A percentile compares a stretch with the other conserved stretches of the same genome.
phyloP scores from a whole-genome alignment of 64 coral and sea anemone genomes.

The Acropora yongei region DNA sequence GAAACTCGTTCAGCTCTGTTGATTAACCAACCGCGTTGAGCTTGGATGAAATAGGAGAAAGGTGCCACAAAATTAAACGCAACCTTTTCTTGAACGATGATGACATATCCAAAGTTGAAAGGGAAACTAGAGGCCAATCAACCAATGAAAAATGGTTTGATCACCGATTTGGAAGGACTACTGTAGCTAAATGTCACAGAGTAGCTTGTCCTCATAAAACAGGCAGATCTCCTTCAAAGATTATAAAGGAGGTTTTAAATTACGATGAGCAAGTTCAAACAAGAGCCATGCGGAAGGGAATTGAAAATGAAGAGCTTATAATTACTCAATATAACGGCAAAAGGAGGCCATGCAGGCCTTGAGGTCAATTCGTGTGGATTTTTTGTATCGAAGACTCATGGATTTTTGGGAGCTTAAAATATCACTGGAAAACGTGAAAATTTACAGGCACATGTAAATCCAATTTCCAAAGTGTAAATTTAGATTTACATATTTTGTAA shows the following conservation, averaged over 20 bases:
- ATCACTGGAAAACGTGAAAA: background rate
- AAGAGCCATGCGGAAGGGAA: slow-evolving; percentile 57
- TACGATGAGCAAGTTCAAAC: slow-evolving; percentile 43
- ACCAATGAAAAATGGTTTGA: slow-evolving; percentile 75
- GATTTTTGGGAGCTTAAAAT: slow-evolving; percentile 35
- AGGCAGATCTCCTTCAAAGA: slow-evolving; percentile 65
- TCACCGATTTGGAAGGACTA: slow-evolving; percentile 61
- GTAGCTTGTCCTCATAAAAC: slow-evolving; percentile 64
- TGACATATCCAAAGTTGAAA: slow-evolving; percentile 60
- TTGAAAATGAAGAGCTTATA: slow-evolving; percentile 37
- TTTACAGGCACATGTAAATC: too few relatives aligned
- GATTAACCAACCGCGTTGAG: slow-evolving; percentile 49
- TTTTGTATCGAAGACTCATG: slow-evolving; percentile 13
- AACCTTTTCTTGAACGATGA: slow-evolving; percentile 55
- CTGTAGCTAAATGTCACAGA: slow-evolving; percentile 78
- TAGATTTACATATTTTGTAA: too few relatives aligned
- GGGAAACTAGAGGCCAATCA: slow-evolving; percentile 73
- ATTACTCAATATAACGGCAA: slow-evolving; percentile 13
- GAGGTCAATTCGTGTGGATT: background rate
- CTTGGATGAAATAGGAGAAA: slow-evolving; percentile 73
- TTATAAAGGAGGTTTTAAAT: slow-evolving; percentile 71
- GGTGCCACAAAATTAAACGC: slow-evolving; percentile 53
- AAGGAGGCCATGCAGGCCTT: slow-evolving; percentile 19
- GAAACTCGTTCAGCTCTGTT: background rate
- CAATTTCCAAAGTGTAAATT: too few relatives aligned